Base-by-base conservation (phyloP, 2,888 invertebrate genomes). In the Dicranocentrus wangi region DNA sequence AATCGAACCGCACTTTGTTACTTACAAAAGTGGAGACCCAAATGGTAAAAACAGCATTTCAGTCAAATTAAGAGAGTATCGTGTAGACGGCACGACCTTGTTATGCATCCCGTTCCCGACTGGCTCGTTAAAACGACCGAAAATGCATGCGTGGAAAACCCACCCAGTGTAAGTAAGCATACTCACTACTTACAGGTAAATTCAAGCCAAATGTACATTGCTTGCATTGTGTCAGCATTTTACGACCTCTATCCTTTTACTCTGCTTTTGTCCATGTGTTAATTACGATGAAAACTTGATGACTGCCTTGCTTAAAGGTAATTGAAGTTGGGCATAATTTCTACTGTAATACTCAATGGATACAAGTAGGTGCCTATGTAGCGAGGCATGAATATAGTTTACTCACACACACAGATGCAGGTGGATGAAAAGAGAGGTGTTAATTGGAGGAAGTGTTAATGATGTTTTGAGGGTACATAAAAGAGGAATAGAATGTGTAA, bases 401-500 rank as follows among this genome's bases (percentile, higher is more conserved):
- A 47, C n/a, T 5, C n/a, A n/a, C 47, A 10, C 13, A n/a, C 2
- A 47, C 39, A 39, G 5, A 39, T 13, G 39, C 39, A 47, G 51
- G 65, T 27, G 43, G 71, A 55, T 58, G 79, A 60, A 55, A 68
- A 71, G 71, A 23, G 55, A 80, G 72, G 80, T 80, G 80, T 80
- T 80, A 80, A 72, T 80, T 72, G 73, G 69, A 80, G 69, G 68
- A 80, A 80, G 80, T 73, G 80, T 73, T 80, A 80, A 80, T 80
- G 80, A 79, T 72, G 79, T 58, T 79, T 78, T 71, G 63, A 72
- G 72, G 71, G 79, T 66, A 79, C 71, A 71, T 71, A 72, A 79
- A 70, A 78, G 66, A 21, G 60, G 43, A 39, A 25, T 39, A 68
- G 65, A 65, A 68, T 76, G 28, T 68, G 32, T 76, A 76, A 76